phyloP scores from a whole-genome alignment of 2,797 vertebrate genomes.

The Macrochelys suwanniensis region DNA sequence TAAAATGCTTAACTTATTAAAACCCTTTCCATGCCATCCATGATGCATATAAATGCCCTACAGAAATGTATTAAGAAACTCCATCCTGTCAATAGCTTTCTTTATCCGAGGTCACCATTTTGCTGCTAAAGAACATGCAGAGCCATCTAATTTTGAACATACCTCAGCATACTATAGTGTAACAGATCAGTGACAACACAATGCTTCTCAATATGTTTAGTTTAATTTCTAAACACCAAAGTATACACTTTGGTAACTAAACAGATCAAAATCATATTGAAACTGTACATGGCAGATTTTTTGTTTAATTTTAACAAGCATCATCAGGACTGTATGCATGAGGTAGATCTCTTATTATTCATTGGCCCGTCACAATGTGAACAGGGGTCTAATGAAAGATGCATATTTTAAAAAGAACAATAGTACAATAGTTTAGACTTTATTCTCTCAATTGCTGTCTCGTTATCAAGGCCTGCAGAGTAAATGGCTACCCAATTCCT shows the following conservation, averaged over 20 bases:
- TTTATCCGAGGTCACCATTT: background rate
- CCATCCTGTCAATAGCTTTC: background rate
- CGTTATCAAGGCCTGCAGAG: background rate
- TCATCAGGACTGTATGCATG: background rate
- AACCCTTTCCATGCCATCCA: constrained; percentile 50
- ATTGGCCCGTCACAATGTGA: constrained; percentile 21
- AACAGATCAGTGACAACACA: background rate
- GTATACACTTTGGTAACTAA: background rate
- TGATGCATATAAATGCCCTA: constrained; percentile 7
- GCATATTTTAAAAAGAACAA: background rate
- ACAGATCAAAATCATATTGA: background rate
- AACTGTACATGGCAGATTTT: background rate
- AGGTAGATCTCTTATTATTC: background rate
- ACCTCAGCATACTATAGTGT: background rate
- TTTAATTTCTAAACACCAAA: constrained; percentile 18
- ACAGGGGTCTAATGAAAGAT: constrained; percentile 27
- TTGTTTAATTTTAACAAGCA: constrained; percentile 4
- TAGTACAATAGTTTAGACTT: constrained; percentile 5
- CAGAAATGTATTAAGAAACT: constrained; percentile 31
- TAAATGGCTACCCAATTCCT: constrained; percentile 11
- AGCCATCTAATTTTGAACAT: background rate
- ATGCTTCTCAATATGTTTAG: background rate
- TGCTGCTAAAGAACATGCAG: background rate
- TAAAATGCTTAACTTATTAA: constrained; percentile 57
- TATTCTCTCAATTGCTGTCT: constrained; percentile 6